Evolutionary conservation across 2,888 invertebrate species (phyloP).

Genomic region (Cephus pulcher): DNA sequence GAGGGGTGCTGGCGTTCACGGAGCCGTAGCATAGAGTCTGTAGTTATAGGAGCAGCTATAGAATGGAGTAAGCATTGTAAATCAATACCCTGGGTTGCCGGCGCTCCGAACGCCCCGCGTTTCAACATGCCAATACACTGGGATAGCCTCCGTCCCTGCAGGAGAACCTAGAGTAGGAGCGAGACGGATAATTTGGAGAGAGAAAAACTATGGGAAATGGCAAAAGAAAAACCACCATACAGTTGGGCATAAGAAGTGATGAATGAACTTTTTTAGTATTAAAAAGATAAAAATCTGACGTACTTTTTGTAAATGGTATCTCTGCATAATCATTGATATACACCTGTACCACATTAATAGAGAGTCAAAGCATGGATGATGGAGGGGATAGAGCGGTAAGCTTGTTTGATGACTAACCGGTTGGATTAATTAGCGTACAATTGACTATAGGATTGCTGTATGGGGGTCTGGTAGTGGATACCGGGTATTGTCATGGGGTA

Average conservation of each 20-base stretch:
- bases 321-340: background rate
- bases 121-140: conserved; percentile 44
- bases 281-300: background rate
- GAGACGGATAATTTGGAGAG: background rate
- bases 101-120: conserved; percentile 40
- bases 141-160: conserved; percentile 42
- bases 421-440: background rate
- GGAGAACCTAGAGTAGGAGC: conserved; percentile 23
- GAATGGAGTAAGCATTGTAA: conserved; percentile 58
- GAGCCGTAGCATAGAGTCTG: conserved; percentile 24
- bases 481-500: background rate
- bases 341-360: background rate
- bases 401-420: background rate
- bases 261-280: background rate
- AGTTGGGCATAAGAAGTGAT: fast-evolving
- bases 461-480: background rate
- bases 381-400: background rate
- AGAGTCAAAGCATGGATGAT: background rate
- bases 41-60: conserved; percentile 54
- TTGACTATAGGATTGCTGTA: background rate
- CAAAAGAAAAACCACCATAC: background rate
- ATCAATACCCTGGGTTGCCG: conserved; percentile 54
- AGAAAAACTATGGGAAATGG: background rate
- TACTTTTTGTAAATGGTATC: background rate
- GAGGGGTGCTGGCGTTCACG: background rate